These are phyloP conservation scores for Sinocyclocheilus grahami DNA, from an alignment of 2,113 vertebrate genomes.

Conservation along the genomic window DNA sequence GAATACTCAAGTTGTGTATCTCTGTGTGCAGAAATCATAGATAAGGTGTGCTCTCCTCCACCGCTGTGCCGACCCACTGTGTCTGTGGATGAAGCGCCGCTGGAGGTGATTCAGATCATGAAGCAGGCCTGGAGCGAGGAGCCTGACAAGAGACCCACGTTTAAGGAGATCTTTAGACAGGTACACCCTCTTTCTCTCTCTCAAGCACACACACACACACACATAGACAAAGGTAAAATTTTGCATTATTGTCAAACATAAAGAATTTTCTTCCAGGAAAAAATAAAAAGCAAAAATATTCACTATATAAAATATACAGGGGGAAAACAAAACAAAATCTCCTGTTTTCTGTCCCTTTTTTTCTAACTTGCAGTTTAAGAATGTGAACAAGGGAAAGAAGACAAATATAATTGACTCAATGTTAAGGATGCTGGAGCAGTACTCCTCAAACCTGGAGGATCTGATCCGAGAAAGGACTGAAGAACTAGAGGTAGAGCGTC, in stretches of 20 bases:
- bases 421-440: slow-evolving; percentile 92
- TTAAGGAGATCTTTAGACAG: slow-evolving; percentile 82
- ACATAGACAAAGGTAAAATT: not conserved
- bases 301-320: no score
- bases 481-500: slow-evolving; percentile 89
- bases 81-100: slow-evolving; percentile 82
- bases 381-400: slow-evolving; percentile 85
- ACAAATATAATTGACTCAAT: slow-evolving; percentile 93
- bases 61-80: slow-evolving; percentile 85
- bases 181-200: slow-evolving; percentile 54
- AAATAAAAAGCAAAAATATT: no score
- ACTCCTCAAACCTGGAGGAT: slow-evolving; percentile 91
- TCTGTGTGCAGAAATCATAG: slow-evolving; percentile 81
- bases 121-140: slow-evolving; percentile 88
- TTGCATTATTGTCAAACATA: not conserved
- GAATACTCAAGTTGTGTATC: not conserved
- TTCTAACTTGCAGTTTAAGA: slow-evolving; percentile 79
- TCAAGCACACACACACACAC: not conserved
- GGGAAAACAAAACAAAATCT: no score
- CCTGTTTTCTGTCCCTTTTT: not conserved
- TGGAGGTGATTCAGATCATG: slow-evolving; percentile 86
- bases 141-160: slow-evolving; percentile 79
- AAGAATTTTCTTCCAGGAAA: not conserved
- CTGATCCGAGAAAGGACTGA: slow-evolving; percentile 90
- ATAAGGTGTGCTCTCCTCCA: slow-evolving; percentile 79